These are phyloP conservation scores for Sclerodermus sp. DNA, from an alignment of 2,888 invertebrate species.

Conservation along the genomic window DNA sequence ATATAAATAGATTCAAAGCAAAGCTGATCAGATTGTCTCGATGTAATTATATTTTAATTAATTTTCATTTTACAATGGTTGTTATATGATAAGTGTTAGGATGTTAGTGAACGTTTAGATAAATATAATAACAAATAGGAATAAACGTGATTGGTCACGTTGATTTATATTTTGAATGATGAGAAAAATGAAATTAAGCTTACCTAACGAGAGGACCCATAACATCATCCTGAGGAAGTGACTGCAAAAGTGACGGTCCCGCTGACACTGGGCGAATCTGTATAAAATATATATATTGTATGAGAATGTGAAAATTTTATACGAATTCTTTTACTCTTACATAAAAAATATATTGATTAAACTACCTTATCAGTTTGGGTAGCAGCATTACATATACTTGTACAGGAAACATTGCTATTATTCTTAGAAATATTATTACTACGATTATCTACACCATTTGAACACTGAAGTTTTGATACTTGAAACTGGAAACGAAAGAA, in stretches of 20 bases:
- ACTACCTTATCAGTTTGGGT: constrained; percentile 84
- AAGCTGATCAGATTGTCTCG: background rate
- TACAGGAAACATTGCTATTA: constrained; percentile 53
- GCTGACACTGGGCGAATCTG: constrained; percentile 65
- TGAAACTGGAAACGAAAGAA: constrained; percentile 36
- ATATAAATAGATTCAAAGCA: background rate
- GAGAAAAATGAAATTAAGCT: constrained; percentile 25
- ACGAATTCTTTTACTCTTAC: background rate
- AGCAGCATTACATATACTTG: constrained; percentile 75
- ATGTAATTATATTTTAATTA: no score
- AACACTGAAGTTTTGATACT: constrained; percentile 46
- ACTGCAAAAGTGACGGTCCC: constrained; percentile 62
- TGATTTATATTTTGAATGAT: background rate
- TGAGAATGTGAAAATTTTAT: constrained; percentile 9
- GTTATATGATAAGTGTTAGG: no score
- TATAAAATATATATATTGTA: constrained; percentile 2
- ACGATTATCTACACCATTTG: constrained; percentile 38
- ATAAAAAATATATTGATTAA: background rate
- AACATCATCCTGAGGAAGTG: constrained; percentile 59
- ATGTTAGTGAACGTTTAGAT: no score
- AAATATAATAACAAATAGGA: no score
- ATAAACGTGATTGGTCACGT: background rate
- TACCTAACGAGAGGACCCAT: constrained; percentile 65
- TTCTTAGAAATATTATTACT: constrained; percentile 49
- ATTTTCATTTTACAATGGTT: no score